Evolutionary conservation across 2,113 vertebrate species (phyloP), one percentile per base, ranked within the genome.

Genomic region (Sinocyclocheilus anshuiensis): DNA sequence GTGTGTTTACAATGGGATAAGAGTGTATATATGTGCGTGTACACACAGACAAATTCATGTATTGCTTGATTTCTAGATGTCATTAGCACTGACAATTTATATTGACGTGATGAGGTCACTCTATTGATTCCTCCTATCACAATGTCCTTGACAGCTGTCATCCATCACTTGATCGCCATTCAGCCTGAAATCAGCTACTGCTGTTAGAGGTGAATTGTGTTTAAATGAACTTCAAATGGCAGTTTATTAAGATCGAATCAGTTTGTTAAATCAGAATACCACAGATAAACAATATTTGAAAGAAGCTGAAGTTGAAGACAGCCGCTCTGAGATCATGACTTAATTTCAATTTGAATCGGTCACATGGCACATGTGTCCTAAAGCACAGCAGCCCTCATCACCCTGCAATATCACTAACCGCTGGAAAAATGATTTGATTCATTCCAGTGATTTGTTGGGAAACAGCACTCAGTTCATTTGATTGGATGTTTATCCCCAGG

Each of bases 401-500:
- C 4, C 29, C 50, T 55, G 42, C 10, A 57, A 33, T 39, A 72
- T 74, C 81, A 48, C 80, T 20, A 59, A 24, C 55, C 7, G 7
- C 42, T 83, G 22, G 69, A 77, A 36, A 72, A 36, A 57, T 86
- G 15, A 39, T 57, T 80, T 79, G 76, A 80, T 79, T 74, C 16
- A 80, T 79, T 83, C 16, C 48, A n/a, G 18, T 57, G 48, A 29
- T 83, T 83, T 72, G 48, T 71, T 69, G 45, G 42, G 24, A 50
- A 71, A 83, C 65, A 5, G 16, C 63, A 36, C 45, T 53, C 39
- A 1, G 42, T 29, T 83, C 24, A 71, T 83, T 83, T 71, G 65
- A 83, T 72, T 83, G 29, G 20, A 24, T 83, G 67, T 83, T 83
- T 74, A 39, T 57, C 67, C 50, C 48, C 65, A 83, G 65, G 81